phyloP scores from a whole-genome alignment of 2,113 vertebrate species.

The Bujurquina vittata region DNA sequence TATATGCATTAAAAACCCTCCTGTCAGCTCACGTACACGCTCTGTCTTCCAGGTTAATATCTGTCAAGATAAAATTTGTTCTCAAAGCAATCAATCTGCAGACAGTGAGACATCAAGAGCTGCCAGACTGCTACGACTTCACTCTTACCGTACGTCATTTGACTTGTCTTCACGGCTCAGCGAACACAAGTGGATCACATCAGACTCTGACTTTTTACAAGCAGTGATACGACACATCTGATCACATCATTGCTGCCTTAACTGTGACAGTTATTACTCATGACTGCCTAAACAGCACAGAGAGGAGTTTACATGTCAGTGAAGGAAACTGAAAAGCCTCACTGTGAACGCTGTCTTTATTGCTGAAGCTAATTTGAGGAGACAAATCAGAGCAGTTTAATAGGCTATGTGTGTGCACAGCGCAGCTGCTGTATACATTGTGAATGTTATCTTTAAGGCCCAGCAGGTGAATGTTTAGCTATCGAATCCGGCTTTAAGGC shows the following conservation, averaged over 20 bases:
- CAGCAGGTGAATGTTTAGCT: background rate
- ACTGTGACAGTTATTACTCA: background rate
- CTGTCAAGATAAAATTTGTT: constrained; percentile 85
- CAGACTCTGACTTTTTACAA: constrained; percentile 13
- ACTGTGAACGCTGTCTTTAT: background rate
- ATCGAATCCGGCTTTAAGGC: background rate
- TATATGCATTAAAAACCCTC: background rate
- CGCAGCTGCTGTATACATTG: background rate
- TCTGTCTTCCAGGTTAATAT: constrained; percentile 84
- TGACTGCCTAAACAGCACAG: background rate
- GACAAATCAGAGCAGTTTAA: background rate
- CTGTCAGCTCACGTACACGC: background rate
- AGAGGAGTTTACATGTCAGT: background rate
- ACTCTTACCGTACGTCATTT: constrained; percentile 83
- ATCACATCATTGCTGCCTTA: background rate
- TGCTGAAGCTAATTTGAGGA: background rate
- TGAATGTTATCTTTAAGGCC: background rate
- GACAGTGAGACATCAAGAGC: constrained; percentile 90
- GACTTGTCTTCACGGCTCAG: background rate
- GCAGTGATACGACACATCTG: background rate
- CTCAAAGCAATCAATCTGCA: constrained; percentile 96
- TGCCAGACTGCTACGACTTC: constrained; percentile 96
- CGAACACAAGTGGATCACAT: background rate
- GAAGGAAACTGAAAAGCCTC: background rate
- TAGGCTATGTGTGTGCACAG: accelerated